These are phyloP conservation scores for Sus cebifrons DNA, from an alignment of 2,797 vertebrate species.

Conservation along the genomic window DNA sequence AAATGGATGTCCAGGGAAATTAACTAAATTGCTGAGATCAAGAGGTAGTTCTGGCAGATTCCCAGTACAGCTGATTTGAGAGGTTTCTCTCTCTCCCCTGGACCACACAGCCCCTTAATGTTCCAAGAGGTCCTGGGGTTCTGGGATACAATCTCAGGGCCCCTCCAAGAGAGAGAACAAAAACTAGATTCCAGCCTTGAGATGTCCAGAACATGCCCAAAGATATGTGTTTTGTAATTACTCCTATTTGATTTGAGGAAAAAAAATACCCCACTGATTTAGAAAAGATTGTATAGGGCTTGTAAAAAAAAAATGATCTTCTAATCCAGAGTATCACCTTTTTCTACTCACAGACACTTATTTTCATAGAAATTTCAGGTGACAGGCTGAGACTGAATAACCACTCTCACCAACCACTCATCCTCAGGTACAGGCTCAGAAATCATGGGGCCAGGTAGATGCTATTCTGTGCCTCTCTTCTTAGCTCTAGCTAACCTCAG, in stretches of 20 bases:
- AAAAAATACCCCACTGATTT: background rate
- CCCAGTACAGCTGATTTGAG: background rate
- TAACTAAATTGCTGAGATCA: slow-evolving; percentile 45
- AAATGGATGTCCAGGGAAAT: slow-evolving; percentile 11
- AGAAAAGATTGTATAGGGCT: background rate
- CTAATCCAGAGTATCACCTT: background rate
- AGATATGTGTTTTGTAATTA: slow-evolving; percentile 44
- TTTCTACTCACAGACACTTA: background rate
- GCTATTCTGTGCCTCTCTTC: background rate
- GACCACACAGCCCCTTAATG: background rate
- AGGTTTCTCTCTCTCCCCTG: background rate
- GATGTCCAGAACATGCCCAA: background rate
- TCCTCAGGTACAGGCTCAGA: background rate
- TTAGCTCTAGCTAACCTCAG: background rate
- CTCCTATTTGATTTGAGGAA: background rate
- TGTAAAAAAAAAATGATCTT: background rate
- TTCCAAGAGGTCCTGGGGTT: background rate
- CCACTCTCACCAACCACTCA: background rate
- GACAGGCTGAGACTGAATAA: background rate
- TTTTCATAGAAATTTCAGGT: slow-evolving; percentile 19
- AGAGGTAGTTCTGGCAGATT: background rate
- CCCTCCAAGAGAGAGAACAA: background rate
- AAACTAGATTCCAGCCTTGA: background rate
- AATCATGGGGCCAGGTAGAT: background rate
- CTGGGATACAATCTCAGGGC: background rate